Percentiles rank a stretch among this genome's conserved stretches.
Evolutionary conservation across 2,888 invertebrate species (phyloP).

Genomic region (Blastobasis adustella): DNA sequence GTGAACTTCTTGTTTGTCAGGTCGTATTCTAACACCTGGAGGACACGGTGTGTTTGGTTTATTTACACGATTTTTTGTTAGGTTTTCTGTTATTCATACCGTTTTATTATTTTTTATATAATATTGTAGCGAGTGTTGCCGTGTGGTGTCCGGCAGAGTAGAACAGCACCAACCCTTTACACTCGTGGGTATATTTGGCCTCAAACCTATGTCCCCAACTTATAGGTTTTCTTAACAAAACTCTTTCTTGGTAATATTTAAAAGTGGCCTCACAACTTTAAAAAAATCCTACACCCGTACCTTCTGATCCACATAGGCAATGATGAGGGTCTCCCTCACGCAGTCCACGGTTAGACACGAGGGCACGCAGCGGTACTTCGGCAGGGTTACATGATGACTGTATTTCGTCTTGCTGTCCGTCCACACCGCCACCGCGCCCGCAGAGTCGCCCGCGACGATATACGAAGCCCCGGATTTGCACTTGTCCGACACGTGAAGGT

Average conservation of each 20-base stretch:
- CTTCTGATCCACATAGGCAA: conserved; percentile 87
- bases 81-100: too few relatives aligned
- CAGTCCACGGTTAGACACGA: conserved; percentile 83
- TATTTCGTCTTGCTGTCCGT: conserved; percentile 40
- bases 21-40: conserved; percentile 84
- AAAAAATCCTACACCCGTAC: conserved; percentile 42
- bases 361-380: conserved; percentile 80
- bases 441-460: conserved; percentile 79
- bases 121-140: too few relatives aligned
- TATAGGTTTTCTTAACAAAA: too few relatives aligned
- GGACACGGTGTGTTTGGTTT: conserved; percentile 20
- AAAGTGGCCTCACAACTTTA: too few relatives aligned
- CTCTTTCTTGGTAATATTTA: too few relatives aligned
- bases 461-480: conserved; percentile 47
- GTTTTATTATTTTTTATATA: too few relatives aligned
- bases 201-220: too few relatives aligned
- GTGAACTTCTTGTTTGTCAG: conserved; percentile 77
- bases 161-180: too few relatives aligned
- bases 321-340: conserved; percentile 73
- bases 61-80: not conserved
- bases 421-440: conserved; percentile 81
- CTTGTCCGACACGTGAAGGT: conserved; percentile 39
- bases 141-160: too few relatives aligned
- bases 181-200: too few relatives aligned
- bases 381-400: conserved; percentile 74